These are phyloP conservation scores for Escarpia spicata DNA, from an alignment of 2,888 invertebrate genomes.

Conservation along the genomic window DNA sequence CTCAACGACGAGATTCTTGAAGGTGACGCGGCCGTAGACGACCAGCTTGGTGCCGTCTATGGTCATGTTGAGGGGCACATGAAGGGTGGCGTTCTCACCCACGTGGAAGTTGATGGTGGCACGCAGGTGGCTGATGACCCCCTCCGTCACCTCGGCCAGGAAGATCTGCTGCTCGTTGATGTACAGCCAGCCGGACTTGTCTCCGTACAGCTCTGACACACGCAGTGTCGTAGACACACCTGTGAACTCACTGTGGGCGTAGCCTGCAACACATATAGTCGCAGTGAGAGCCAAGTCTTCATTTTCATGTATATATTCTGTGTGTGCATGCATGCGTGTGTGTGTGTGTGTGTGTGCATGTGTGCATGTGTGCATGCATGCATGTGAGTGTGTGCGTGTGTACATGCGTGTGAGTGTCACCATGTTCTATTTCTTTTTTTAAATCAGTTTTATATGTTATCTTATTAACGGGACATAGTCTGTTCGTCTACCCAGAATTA, in stretches of 20 bases:
- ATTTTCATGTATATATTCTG: background rate
- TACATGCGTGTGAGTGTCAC: too few species aligned
- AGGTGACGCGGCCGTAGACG: slow-evolving; percentile 48
- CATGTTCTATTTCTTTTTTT: too few species aligned
- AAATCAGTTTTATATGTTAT: too few species aligned
- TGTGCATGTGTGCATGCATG: background rate
- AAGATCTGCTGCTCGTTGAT: slow-evolving; percentile 45
- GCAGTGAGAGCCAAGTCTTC: background rate
- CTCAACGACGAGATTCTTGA: slow-evolving; percentile 50
- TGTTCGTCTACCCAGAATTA: too few species aligned
- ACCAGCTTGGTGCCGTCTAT: slow-evolving; percentile 46
- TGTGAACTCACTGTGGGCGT: slow-evolving; percentile 45
- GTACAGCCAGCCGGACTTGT: slow-evolving; percentile 48
- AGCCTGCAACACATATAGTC: slow-evolving; percentile 41
- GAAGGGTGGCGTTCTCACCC: slow-evolving; percentile 44
- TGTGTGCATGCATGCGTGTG: background rate
- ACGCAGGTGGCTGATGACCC: slow-evolving; percentile 40
- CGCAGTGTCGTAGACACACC: slow-evolving; percentile 37
- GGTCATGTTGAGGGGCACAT: slow-evolving; percentile 48
- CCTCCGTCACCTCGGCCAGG: slow-evolving; percentile 48
- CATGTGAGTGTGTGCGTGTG: background rate
- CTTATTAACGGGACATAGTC: too few species aligned
- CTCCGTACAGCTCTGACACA: slow-evolving; percentile 45
- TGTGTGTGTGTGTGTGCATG: background rate
- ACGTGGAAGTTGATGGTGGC: slow-evolving; percentile 48